Evolutionary conservation across 2,888 invertebrate species (phyloP), one percentile per base, ranked within the genome.

Genomic region (Ichneumoninae sp.): DNA sequence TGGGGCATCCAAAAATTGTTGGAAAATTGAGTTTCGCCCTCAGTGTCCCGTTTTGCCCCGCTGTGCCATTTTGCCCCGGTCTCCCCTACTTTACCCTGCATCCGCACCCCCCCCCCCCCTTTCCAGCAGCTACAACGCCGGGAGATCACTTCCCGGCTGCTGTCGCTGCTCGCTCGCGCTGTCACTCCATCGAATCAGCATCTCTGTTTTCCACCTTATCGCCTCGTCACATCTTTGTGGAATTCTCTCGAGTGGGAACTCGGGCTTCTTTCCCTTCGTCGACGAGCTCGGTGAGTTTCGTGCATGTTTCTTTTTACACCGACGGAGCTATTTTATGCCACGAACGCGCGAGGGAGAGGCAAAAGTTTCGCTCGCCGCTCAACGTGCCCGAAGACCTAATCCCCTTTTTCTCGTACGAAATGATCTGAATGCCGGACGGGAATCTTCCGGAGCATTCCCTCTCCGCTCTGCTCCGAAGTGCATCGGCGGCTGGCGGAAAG

Each of bases 101-200:
- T 47, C 83, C 57, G 36, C 3, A 36, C 19, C 71, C 73, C 26
- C 19, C 4, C 44, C 30, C 40, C 10, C 71, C 30, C 4, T 5
- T 71, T 54, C 44, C 40, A 66, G 80, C 57, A 1, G 65, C 44
- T 40, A n/a, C 60, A 79, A 54, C 74, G 85, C 77, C 80, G 36
- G 69, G 70, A 86, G 87, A 89, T 88, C 89, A 82, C 88, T 87
- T 87, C 81, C 82, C 63, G 83, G 82, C 74, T 78, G 73, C 83
- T 88, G 85, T 85, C 87, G 73, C 81, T 84, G 85, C 81, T 89
- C 87, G 87, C 89, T 89, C 90, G 88, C 89, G 81, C 89, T 87
- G 89, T 89, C 91, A 90, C 91, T 90, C 89, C 90, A 89, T 90
- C 91, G 85, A 91, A 91, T 92, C 93, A 89, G 88, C 91, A 91